These are phyloP conservation scores for Troglohyphantes excavatus DNA, from an alignment of 2,888 invertebrate genomes.

Conservation along the genomic window DNA sequence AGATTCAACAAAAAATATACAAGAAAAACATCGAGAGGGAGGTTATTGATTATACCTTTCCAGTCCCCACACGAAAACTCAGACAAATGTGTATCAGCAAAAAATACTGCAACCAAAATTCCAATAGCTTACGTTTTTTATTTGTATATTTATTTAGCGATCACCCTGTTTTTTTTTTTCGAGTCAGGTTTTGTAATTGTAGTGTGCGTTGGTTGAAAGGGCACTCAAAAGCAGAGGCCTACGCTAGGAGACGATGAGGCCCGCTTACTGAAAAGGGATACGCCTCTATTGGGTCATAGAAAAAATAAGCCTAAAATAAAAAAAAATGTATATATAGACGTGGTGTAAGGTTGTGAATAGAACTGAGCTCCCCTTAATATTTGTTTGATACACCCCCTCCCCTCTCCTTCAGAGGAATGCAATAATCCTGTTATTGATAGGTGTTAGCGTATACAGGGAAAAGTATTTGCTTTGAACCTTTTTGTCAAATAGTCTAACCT, in stretches of 20 bases:
- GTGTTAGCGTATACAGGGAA: neutral
- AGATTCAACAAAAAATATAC: no score
- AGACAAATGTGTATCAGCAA: no score
- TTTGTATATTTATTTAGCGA: conserved; percentile 9
- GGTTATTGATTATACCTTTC: no score
- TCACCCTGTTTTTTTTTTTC: neutral
- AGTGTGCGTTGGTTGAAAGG: neutral
- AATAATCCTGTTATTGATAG: neutral
- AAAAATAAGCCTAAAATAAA: neutral
- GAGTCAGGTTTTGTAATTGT: neutral
- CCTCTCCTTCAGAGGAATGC: neutral
- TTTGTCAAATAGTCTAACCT: neutral
- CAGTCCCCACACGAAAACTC: no score
- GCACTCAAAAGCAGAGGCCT: conserved; percentile 4
- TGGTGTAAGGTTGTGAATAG: neutral
- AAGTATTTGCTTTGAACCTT: neutral
- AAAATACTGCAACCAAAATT: no score
- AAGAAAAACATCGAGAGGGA: no score
- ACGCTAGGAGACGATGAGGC: neutral
- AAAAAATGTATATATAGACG: no score
- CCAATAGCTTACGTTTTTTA: neutral
- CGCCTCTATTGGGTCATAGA: neutral
- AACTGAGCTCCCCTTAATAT: neutral
- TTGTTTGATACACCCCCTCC: neutral
- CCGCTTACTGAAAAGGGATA: neutral